phyloP scores from a whole-genome alignment of 2,888 invertebrate genomes.

The Caenorhabditis plicata region DNA sequence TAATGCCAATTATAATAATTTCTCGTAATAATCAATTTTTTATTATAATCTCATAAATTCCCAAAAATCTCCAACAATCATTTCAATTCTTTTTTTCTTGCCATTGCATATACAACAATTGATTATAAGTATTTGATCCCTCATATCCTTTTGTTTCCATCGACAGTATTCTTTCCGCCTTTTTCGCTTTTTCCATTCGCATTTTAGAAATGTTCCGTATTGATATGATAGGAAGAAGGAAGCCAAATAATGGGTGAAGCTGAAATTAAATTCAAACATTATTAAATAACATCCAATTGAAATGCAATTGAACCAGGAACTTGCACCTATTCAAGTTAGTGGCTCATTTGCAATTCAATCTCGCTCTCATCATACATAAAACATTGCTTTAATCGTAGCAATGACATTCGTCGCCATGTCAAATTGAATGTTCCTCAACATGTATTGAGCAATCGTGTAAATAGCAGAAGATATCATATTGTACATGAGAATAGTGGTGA shows the following conservation, averaged over 20 bases:
- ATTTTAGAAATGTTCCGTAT: slow-evolving; percentile 23
- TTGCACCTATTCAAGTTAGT: not conserved
- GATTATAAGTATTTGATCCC: slow-evolving; percentile 28
- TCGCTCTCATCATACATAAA: too few species aligned
- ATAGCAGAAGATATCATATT: slow-evolving; percentile 16
- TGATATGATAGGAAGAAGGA: slow-evolving; percentile 19
- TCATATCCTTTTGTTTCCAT: slow-evolving; percentile 29
- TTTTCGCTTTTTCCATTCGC: slow-evolving; percentile 11
- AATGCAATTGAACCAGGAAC: not conserved
- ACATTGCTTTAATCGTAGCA: slow-evolving; percentile 17
- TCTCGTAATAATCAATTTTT: not conserved
- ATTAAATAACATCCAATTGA: not conserved
- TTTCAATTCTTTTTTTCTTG: slow-evolving; percentile 12
- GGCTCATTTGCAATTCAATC: too few species aligned
- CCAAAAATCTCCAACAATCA: not conserved
- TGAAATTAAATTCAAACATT: slow-evolving; percentile 3
- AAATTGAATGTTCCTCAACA: slow-evolving; percentile 19
- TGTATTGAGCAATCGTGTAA: slow-evolving; percentile 10
- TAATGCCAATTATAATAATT: not conserved
- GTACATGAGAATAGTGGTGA: slow-evolving; percentile 15
- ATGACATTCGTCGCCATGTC: slow-evolving; percentile 11
- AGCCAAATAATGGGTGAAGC: slow-evolving; percentile 26
- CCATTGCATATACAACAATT: slow-evolving; percentile 27
- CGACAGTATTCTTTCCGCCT: slow-evolving; percentile 13
- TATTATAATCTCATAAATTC: not conserved